A percentile compares a stretch with the other conserved stretches of the same genome.
These are phyloP conservation scores for Urocynchramus pylzowi DNA, from an alignment of 2,113 vertebrate species.

Conservation along the genomic window DNA sequence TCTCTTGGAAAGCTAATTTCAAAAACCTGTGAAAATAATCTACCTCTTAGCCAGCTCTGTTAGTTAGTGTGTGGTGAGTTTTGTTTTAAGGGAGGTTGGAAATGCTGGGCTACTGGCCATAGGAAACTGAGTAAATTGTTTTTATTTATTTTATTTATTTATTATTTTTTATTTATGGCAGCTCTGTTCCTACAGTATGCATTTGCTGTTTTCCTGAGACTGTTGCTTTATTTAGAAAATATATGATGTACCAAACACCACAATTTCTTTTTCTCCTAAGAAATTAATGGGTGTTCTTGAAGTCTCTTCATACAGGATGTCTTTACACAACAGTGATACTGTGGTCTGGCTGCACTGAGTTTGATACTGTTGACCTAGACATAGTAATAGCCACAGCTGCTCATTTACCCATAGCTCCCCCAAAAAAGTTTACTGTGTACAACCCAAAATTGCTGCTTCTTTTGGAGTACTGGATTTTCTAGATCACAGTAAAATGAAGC, in stretches of 20 bases:
- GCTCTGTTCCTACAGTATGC: neutral
- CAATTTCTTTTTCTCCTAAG: neutral
- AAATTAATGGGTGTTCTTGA: neutral
- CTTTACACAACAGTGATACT: neutral
- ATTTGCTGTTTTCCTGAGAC: neutral
- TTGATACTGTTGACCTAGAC: neutral
- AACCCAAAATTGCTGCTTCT: slow-evolving; percentile 22
- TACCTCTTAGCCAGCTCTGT: neutral
- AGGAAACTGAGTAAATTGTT: neutral
- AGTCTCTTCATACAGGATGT: neutral
- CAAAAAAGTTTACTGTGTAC: neutral
- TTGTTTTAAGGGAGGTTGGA: neutral
- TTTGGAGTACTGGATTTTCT: neutral
- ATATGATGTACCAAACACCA: neutral
- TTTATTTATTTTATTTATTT: neutral
- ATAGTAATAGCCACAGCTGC: neutral
- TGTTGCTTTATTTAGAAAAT: neutral
- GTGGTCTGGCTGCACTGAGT: neutral
- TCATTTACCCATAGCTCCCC: no score
- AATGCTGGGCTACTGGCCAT: neutral
- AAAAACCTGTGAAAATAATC: neutral
- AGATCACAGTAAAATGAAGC: slow-evolving; percentile 10
- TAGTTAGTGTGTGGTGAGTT: neutral
- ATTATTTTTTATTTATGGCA: neutral
- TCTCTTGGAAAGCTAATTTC: neutral